Evolutionary conservation across 2,113 vertebrate species (phyloP), one percentile per base, ranked within the genome.

Genomic region (Brachionichthys hirsutus): DNA sequence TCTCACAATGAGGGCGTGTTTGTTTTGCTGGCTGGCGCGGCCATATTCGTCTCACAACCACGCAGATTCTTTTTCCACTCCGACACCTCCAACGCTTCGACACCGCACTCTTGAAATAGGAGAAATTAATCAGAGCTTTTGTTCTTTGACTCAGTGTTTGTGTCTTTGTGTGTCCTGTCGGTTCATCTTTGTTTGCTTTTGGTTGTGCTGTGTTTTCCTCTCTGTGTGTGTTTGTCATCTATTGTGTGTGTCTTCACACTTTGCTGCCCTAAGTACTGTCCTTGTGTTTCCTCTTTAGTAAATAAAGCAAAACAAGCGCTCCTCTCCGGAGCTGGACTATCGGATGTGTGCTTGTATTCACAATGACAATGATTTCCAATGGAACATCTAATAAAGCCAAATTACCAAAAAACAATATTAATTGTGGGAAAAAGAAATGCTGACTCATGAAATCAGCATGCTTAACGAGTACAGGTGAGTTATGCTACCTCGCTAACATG

Each of bases 91-190:
- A 53, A 75, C 63, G 70, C 67, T 63, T 35, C 57, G 35, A 62
- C 71, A 54, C 44, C 0, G 12, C 71, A 53, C 55, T 72, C 67
- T 63, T 7, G 70, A 73, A 81, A 82, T 80, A 70, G 69, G 73
- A 74, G 73, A 81, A 81, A 79, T 73, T 81, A 84, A 84, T 83
- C 77, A 83, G 47, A 68, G 73, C 75, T 42, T 76, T 81, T 79
- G 75, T 82, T 82, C 70, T 72, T 52, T 46, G 44, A 46, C n/a
- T 46, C 41, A 57, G 62, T 61, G 60, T 53, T 22, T 53, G 40
- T 63, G 58, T 49, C 56, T 59, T 64, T 73, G 43, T 72, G 63
- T 63, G 48, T 63, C 42, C 58, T 73, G 62, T 81, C 79, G 46
- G 58, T 53, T 74, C 70, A 50, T 62, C 63, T 53, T 34, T 78